Evolutionary conservation across 2,888 invertebrate genomes (phyloP).

Genomic region (Sialis lutaria): DNA sequence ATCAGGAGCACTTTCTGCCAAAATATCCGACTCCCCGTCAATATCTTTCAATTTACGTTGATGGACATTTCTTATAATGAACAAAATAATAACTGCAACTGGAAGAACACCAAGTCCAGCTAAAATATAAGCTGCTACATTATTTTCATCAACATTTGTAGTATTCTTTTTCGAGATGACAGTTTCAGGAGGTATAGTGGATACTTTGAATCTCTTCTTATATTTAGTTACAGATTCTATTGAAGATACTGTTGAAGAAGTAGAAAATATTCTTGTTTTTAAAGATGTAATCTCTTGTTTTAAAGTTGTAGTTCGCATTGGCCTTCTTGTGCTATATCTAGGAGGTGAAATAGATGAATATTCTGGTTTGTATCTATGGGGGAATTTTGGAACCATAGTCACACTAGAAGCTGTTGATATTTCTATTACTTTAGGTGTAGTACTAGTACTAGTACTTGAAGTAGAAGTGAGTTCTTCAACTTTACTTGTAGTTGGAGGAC

Average conservation of each 20-base stretch:
- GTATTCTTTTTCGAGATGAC: constrained; percentile 21
- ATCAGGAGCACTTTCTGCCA: constrained; percentile 35
- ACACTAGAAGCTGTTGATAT: neutral
- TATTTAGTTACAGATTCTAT: neutral
- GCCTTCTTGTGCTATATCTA: no score
- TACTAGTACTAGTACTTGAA: constrained; percentile 11
- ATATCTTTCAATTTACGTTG: constrained; percentile 30
- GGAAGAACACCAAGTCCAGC: constrained; percentile 42
- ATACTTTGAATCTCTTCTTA: neutral
- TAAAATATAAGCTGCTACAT: constrained; percentile 40
- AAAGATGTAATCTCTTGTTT: neutral
- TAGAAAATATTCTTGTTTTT: constrained; percentile 2
- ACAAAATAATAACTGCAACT: constrained; percentile 35
- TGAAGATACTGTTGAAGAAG: constrained; percentile 2
- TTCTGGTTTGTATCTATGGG: no score
- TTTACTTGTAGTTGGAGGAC: constrained; percentile 29
- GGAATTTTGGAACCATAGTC: no score
- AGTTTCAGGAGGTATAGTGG: constrained; percentile 8
- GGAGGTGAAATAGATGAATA: no score
- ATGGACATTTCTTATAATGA: constrained; percentile 34
- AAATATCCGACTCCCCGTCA: constrained; percentile 37
- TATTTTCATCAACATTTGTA: constrained; percentile 30
- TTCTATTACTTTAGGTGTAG: neutral
- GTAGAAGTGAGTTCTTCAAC: constrained; percentile 17
- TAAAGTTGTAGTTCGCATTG: no score